Evolutionary conservation across 1,140 invertebrate species (phyloP).

Genomic region (Nixonia krombeini): DNA sequence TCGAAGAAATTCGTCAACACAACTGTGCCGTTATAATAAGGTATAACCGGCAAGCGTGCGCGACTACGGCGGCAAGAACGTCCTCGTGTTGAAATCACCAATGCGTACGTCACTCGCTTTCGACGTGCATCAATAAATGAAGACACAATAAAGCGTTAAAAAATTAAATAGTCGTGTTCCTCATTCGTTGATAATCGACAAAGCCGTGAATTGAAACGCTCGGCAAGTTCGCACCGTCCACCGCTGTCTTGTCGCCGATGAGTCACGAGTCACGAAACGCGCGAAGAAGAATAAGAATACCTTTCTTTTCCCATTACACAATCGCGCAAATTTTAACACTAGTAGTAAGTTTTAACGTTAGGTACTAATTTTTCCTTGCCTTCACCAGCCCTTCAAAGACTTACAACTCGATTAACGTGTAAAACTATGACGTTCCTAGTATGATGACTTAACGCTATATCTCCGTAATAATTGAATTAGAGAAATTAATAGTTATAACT

Average conservation of each 20-base stretch:
- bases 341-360: constrained; percentile 63
- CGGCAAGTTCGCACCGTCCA: background rate
- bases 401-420: constrained; percentile 55
- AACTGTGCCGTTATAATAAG: background rate
- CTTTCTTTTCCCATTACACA: constrained; percentile 9
- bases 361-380: constrained; percentile 60
- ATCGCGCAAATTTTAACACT: constrained; percentile 53
- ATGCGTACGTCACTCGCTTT: too few species aligned
- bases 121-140: too few species aligned
- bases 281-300: too few species aligned
- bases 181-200: too few species aligned
- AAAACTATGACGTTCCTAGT: constrained; percentile 62
- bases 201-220: too few species aligned
- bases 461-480: constrained; percentile 66
- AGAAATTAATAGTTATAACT: constrained; percentile 70
- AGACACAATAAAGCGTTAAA: background rate
- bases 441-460: constrained; percentile 66
- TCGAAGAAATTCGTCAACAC: constrained; percentile 33
- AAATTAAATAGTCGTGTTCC: background rate
- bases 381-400: constrained; percentile 26
- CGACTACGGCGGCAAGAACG: constrained; percentile 21
- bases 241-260: too few species aligned
- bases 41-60: constrained; percentile 11
- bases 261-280: too few species aligned
- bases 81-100: too few species aligned